Evolutionary conservation across 1,140 invertebrate species (phyloP), one percentile per base, ranked within the genome.

Genomic region (Mycetomoellerius zeteki): DNA sequence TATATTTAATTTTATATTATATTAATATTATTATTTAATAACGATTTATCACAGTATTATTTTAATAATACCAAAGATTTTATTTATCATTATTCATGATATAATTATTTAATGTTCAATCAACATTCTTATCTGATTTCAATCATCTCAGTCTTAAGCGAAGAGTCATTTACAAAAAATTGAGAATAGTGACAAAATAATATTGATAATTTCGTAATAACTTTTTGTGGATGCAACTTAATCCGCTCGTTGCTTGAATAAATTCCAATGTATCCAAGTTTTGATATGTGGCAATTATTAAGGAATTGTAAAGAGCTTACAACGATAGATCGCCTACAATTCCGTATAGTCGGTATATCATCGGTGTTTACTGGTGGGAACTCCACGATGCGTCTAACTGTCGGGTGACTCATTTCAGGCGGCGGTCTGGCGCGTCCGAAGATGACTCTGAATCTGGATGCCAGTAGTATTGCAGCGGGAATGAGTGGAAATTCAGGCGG

Each of bases 371-470:
- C 85, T 76, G 62, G 60, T n/a, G 81, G 71, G 86, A 89, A 78
- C 87, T 84, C 86, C 88, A 52, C 85, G 88, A 73, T 47, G 19
- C 90, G 90, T 90, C 92, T 93, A 90, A 93, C 90, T 90, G 90
- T 89, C 88, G 89, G 85, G 86, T 94, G 92, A 94, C 91, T 94
- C 90, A 93, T 94, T 93, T 90, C 91, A 95, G 94, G 94, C 89
- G 93, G 93, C 92, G 92, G 91, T 56, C 81, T 93, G 88, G 93
- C 92, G 88, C 96, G 97, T 72, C 96, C 97, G 71, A 97, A 97
- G 94, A 95, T 98, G 91, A 97, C 97, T 43, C 95, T 98, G 91
- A 97, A 98, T 94, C 96, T 98, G 50, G 96, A 97, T 71, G 95
- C 92, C 86, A 92, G 94, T 86, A 95, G 95, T 88, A 81, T 81